Conservation (phyloP, 2,888 invertebrate genomes). For the Drosophila vallismaia region DNA sequence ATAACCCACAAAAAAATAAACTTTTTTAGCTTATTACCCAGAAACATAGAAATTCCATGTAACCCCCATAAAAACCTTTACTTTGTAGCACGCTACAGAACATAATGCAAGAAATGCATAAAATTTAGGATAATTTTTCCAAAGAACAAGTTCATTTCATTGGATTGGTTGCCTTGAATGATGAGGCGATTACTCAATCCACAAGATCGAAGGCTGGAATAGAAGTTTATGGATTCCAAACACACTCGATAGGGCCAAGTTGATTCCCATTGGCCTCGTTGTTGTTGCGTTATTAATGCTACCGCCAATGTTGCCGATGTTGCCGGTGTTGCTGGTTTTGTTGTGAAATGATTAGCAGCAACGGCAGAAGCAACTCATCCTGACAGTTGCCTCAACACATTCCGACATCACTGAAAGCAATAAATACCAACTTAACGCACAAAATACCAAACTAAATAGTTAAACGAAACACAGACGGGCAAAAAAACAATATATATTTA, state of each 20-base stretch:
- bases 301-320: slow-evolving; percentile 6
- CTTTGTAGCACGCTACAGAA: background rate
- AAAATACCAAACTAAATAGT: slow-evolving; percentile 81
- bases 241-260: slow-evolving; percentile 48
- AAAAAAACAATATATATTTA: slow-evolving; percentile 20
- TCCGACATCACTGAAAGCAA: slow-evolving; percentile 82
- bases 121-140: slow-evolving; percentile 4
- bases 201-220: background rate
- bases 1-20: too few relatives aligned
- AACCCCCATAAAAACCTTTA: background rate
- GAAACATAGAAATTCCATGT: background rate
- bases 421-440: slow-evolving; percentile 83
- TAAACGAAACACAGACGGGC: slow-evolving; percentile 58
- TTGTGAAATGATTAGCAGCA: slow-evolving; percentile 71
- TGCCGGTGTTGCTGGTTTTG: slow-evolving; percentile 34
- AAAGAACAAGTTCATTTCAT: slow-evolving; percentile 3
- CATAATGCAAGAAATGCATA: background rate
- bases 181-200: slow-evolving; percentile 54
- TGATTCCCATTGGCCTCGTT: slow-evolving; percentile 52
- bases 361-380: slow-evolving; percentile 62
- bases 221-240: slow-evolving; percentile 64
- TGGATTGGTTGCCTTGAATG: background rate
- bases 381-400: slow-evolving; percentile 72
- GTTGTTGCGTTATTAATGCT: slow-evolving; percentile 52
- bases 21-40: too few relatives aligned